Conservation (phyloP, 2,113 vertebrate genomes). For the Lampris megalopsis region DNA sequence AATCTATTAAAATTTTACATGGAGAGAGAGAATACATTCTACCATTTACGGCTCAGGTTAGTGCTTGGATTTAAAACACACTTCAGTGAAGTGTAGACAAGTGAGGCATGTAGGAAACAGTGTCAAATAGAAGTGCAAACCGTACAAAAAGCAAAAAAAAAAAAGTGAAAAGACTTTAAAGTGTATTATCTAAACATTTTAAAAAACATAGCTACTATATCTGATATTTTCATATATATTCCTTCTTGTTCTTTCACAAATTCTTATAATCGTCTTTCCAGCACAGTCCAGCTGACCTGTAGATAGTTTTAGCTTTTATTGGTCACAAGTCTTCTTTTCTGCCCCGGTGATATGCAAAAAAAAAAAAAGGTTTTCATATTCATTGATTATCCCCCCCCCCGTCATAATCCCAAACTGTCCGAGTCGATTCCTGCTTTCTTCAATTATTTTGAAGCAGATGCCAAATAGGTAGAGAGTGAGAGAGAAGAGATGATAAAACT, state of each 20-base stretch:
- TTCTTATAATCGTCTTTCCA: constrained; percentile 15
- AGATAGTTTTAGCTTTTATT: constrained; percentile 36
- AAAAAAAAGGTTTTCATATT: neutral
- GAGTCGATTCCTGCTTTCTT: constrained; percentile 2
- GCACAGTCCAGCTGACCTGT: constrained; percentile 56
- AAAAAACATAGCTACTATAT: constrained; percentile 52
- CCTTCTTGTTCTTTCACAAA: constrained; percentile 19
- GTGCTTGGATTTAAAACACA: constrained; percentile 49
- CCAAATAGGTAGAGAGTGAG: constrained; percentile 26
- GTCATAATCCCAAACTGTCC: neutral
- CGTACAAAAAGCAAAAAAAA: constrained; percentile 59
- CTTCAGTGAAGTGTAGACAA: constrained; percentile 59
- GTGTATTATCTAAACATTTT: constrained; percentile 24
- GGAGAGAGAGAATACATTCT: constrained; percentile 14
- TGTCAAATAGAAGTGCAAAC: constrained; percentile 56
- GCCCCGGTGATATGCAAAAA: constrained; percentile 48
- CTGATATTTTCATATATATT: constrained; percentile 38
- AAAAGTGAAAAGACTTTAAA: constrained; percentile 54
- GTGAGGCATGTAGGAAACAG: constrained; percentile 53
- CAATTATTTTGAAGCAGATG: constrained; percentile 16
- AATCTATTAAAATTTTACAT: neutral
- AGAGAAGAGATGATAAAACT: constrained; percentile 25
- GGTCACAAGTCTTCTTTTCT: constrained; percentile 2
- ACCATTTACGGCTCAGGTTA: constrained; percentile 22
- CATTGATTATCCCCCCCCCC: neutral